These are phyloP conservation scores for Fulica atra DNA, from an alignment of 2,113 vertebrate genomes.

Conservation along the genomic window DNA sequence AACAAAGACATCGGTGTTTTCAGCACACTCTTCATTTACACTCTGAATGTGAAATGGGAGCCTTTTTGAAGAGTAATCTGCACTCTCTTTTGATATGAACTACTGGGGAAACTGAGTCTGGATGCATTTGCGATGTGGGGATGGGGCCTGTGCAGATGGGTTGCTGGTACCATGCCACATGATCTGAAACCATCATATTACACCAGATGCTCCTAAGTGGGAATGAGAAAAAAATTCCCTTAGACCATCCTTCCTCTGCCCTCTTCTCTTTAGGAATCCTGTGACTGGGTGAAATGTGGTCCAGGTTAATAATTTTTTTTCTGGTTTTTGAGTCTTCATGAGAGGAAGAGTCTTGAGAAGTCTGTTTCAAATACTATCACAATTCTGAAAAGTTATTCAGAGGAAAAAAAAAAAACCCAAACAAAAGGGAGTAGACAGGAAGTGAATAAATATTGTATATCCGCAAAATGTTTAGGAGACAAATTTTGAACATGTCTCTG, in stretches of 20 bases:
- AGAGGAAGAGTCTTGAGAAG: slow-evolving; percentile 36
- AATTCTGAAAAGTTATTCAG: slow-evolving; percentile 57
- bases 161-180: slow-evolving; percentile 27
- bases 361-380: slow-evolving; percentile 38
- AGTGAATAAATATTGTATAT: slow-evolving; percentile 50
- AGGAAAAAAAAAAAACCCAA: neutral
- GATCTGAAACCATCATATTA: slow-evolving; percentile 3
- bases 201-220: slow-evolving; percentile 20
- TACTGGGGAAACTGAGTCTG: slow-evolving; percentile 13
- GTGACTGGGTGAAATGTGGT: neutral
- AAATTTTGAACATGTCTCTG: slow-evolving; percentile 47
- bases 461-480: slow-evolving; percentile 45
- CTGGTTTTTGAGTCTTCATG: slow-evolving; percentile 8
- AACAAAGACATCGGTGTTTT: slow-evolving; percentile 73
- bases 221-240: slow-evolving; percentile 21
- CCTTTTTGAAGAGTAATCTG: slow-evolving; percentile 56
- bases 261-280: neutral
- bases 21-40: slow-evolving; percentile 56
- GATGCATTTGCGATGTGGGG: neutral
- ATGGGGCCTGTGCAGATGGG: neutral
- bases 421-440: neutral
- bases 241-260: slow-evolving; percentile 24
- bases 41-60: slow-evolving; percentile 53
- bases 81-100: slow-evolving; percentile 43
- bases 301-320: neutral